phyloP scores from a whole-genome alignment of 2,888 invertebrate genomes.

The Lasioglossum morio region DNA sequence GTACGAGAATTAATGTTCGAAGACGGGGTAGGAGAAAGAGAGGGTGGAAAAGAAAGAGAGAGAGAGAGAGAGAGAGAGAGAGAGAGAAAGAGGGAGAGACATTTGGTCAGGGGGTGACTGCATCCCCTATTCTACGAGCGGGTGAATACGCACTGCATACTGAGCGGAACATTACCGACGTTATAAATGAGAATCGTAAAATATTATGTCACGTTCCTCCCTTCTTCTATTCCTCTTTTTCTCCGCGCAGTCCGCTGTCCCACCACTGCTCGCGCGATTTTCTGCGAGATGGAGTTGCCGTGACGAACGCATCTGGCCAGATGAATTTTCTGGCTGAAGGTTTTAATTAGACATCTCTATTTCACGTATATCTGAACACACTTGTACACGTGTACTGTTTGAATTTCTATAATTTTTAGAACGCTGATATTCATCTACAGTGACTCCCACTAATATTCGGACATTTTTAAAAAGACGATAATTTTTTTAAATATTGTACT shows the following conservation, averaged over 20 bases:
- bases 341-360: background rate
- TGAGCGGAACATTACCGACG: constrained; percentile 74
- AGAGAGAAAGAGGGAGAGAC: background rate
- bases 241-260: background rate
- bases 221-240: constrained; percentile 40
- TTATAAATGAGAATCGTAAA: constrained; percentile 78
- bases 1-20: constrained; percentile 74
- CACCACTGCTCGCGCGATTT: constrained; percentile 9
- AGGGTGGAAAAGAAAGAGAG: background rate
- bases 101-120: constrained; percentile 43
- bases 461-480: no score
- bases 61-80: background rate
- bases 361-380: no score
- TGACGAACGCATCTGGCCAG: constrained; percentile 1
- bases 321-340: constrained; percentile 15
- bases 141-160: constrained; percentile 72
- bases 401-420: no score
- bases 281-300: constrained; percentile 52
- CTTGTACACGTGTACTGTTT: no score
- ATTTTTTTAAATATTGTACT: no score
- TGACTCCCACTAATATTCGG: no score
- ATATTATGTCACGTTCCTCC: constrained; percentile 69
- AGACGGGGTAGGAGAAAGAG: constrained; percentile 18
- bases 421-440: no score
- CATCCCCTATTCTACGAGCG: constrained; percentile 52